A percentile compares a stretch with the other conserved stretches of the same genome.
Evolutionary conservation across 2,888 invertebrate genomes (phyloP).

Genomic region (Andrena haemorrhoa): DNA sequence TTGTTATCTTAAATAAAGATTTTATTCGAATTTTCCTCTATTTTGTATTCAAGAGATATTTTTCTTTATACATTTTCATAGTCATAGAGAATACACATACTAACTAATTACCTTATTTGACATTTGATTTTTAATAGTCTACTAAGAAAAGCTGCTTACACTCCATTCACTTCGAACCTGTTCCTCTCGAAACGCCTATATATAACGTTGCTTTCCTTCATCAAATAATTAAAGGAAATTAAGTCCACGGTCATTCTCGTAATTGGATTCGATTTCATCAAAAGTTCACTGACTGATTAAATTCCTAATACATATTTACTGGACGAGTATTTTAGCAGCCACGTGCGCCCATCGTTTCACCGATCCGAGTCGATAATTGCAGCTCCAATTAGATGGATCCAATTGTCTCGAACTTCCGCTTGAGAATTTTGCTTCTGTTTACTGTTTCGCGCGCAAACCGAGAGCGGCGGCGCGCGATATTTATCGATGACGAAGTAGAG

Average conservation of each 20-base stretch:
- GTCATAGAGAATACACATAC: too few relatives aligned
- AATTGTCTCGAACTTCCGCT: not conserved
- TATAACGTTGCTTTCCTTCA: too few relatives aligned
- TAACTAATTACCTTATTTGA: too few relatives aligned
- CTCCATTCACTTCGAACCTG: not conserved
- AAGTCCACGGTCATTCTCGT: not conserved
- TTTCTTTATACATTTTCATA: too few relatives aligned
- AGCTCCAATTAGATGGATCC: not conserved
- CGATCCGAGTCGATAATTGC: not conserved
- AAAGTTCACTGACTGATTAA: not conserved
- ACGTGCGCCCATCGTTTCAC: not conserved
- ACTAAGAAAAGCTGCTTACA: not conserved
- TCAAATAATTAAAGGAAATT: not conserved
- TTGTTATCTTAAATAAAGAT: too few relatives aligned
- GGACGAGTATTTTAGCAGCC: not conserved
- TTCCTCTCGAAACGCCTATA: too few relatives aligned
- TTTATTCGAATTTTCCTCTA: too few relatives aligned
- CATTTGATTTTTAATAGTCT: too few relatives aligned
- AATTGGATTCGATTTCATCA: not conserved
- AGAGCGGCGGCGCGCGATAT: constrained; percentile 49
- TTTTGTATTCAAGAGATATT: too few relatives aligned
- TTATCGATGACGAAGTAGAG: constrained; percentile 70
- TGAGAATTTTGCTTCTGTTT: constrained; percentile 39
- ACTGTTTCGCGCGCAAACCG: constrained; percentile 19
- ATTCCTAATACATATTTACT: not conserved